Conservation (phyloP, 2,113 vertebrate genomes). For the Nycticorax nycticorax region DNA sequence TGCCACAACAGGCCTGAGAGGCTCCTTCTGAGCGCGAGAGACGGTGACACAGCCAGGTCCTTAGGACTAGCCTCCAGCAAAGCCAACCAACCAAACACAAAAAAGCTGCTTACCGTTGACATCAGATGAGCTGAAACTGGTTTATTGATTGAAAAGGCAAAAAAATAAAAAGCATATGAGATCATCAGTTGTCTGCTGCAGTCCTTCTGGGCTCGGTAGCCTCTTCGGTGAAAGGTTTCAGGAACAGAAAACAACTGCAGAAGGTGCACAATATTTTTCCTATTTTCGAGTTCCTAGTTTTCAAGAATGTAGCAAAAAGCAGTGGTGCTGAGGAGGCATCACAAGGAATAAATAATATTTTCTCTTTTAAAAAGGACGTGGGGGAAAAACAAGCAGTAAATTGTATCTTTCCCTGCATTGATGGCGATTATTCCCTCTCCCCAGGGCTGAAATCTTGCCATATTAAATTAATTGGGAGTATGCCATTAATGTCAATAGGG, state of each 20-base stretch:
- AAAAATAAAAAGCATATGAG: not conserved
- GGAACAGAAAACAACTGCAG: not conserved
- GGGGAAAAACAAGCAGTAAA: not conserved
- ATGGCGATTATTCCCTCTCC: not conserved
- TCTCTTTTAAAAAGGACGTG: not conserved
- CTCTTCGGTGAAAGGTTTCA: not conserved
- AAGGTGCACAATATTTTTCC: not conserved
- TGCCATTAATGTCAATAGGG: not conserved
- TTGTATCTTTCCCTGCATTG: not conserved
- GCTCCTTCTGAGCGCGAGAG: slow-evolving; percentile 60
- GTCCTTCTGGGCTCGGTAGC: not conserved
- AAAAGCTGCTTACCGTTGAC: slow-evolving; percentile 58
- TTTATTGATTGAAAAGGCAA: slow-evolving; percentile 37
- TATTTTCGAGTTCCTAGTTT: not conserved
- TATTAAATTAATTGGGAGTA: slow-evolving; percentile 27
- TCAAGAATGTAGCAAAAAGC: not conserved
- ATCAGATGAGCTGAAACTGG: slow-evolving; percentile 58
- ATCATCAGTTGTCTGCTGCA: not conserved
- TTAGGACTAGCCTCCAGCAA: slow-evolving; percentile 71
- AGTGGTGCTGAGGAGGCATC: not conserved
- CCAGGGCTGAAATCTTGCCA: not conserved
- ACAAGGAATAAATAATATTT: not conserved
- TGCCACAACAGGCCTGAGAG: slow-evolving; percentile 63
- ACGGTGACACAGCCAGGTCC: slow-evolving; percentile 52
- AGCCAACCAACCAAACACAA: slow-evolving; percentile 67